Evolutionary conservation across 1,140 invertebrate genomes (phyloP), one percentile per base, ranked within the genome.

Genomic region (Varroa destructor): DNA sequence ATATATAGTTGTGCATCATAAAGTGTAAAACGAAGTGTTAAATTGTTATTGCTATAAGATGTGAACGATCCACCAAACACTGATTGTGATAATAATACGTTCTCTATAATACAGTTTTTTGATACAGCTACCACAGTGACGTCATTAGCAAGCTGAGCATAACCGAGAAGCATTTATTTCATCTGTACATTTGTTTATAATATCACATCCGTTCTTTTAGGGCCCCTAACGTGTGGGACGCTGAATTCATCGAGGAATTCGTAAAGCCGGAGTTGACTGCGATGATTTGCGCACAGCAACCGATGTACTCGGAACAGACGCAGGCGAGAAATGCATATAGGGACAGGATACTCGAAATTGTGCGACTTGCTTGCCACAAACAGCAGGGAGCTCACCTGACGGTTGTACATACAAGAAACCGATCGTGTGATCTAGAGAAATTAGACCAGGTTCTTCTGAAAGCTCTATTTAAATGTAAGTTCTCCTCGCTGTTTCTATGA

Each of bases 381-480:
- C 72, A 43, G 25, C 70, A 71, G 76, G 78, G 74, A 75, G 73
- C 77, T 6, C 81, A 77, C 71, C 72, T 82, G 37, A 81, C 79
- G 14, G 75, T 82, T 55, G 72, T 82, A 10, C 79, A 81, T 72
- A 79, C 78, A 14, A 76, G 78, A 71, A 77, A 76, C 25, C 76
- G 77, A 73, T 77, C 74, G 51, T 77, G 77, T 43, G 77, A 79
- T 74, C 75, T 81, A 6, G 76, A 77, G 67, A 78, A 82, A 57
- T 73, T 82, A 40, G 78, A 78, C 73, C 80, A 81, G 71, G 80
- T 79, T 75, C 74, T 82, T 1, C 75, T 82, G 0, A 76, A 75
- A 42, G 80, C 81, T 46, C 71, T 82, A 6, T 81, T 82, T 56
- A 79, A 78, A 77, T 79, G 80, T 81, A 76, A 77, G 77, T 76